phyloP scores from a whole-genome alignment of 2,888 invertebrate genomes.

The Incurvaria masculella region DNA sequence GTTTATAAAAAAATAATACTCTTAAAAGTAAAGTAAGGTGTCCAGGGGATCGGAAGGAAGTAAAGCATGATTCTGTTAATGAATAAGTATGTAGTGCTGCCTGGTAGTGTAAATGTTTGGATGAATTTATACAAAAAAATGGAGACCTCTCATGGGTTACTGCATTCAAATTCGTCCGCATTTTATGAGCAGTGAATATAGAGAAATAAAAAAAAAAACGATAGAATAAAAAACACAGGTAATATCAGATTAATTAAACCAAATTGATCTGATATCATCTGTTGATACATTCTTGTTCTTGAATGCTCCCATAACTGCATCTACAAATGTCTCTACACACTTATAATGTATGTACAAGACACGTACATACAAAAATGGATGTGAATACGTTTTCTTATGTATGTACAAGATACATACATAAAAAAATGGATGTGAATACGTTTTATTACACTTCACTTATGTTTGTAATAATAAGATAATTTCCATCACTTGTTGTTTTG shows the following conservation, averaged over 20 bases:
- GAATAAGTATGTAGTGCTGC: slow-evolving; percentile 6
- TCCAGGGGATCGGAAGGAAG: slow-evolving; percentile 21
- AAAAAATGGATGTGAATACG: slow-evolving; percentile 19
- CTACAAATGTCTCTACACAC: background rate
- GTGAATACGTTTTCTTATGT: background rate
- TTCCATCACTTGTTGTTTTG: background rate
- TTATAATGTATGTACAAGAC: background rate
- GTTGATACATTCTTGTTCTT: background rate
- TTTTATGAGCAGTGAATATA: background rate
- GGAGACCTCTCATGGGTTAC: background rate
- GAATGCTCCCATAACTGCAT: background rate
- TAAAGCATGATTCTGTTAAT: slow-evolving; percentile 16
- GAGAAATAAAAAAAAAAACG: background rate
- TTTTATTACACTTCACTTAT: background rate
- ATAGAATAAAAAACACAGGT: slow-evolving; percentile 1
- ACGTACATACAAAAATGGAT: background rate
- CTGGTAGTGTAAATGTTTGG: background rate
- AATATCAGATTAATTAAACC: background rate
- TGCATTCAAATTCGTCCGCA: background rate
- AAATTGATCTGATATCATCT: background rate
- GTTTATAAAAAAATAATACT: slow-evolving; percentile 44
- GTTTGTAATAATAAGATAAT: background rate
- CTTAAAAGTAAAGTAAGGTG: slow-evolving; percentile 16
- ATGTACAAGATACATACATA: slow-evolving; percentile 19
- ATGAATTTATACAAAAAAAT: background rate